Evolutionary conservation across 2,888 invertebrate genomes (phyloP), one percentile per base, ranked within the genome.

Genomic region (Rugalucina vietnamica): DNA sequence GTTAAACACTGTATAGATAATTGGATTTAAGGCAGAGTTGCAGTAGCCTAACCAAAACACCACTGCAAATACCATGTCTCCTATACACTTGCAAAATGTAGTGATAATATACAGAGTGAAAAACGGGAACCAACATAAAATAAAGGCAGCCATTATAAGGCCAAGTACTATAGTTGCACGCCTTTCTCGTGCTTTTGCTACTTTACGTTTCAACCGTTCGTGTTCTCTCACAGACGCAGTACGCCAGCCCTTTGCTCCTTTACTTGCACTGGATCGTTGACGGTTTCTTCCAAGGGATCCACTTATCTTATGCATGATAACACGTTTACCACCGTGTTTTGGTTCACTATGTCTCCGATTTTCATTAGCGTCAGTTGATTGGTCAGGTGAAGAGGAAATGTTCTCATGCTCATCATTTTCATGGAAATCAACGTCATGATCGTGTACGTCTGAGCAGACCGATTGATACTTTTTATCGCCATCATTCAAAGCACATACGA

Each of bases 1-100:
- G 96, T 99, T 99, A 96, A 99, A 99, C 94, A 99, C 98, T 83
- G 98, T 99, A 95, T 99, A 99, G 93, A 98, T 98, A 93, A 95
- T 95, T 85, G 98, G 98, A 95, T 99, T 99, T 77, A 99, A 96
- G 74, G 98, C 98, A 82, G 98, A 98, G 95, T 99, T 99, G 97
- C 98, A 98, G 95, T 99, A 99, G 60, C 99, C 99, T 89, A 99
- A 96, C 99, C 99, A 99, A 95, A 99, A 99, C 50, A 98, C 98
- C 89, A 98, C 97, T 81, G 98, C 97, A 94, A 98, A 99, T 21
- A 93, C 93, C 43, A 92, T 91, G 5, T 86, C 92, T 86, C 89
- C 95, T 85, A 92, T 93, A 81, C 92, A 91, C 69, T 90, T 81
- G 75, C 94, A 95, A 76, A 95, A 93, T 0, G 95, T 94, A 21